A percentile compares a stretch with the other conserved stretches of the same genome.
Evolutionary conservation across 2,888 invertebrate genomes (phyloP).

Genomic region (Macropis europaea): DNA sequence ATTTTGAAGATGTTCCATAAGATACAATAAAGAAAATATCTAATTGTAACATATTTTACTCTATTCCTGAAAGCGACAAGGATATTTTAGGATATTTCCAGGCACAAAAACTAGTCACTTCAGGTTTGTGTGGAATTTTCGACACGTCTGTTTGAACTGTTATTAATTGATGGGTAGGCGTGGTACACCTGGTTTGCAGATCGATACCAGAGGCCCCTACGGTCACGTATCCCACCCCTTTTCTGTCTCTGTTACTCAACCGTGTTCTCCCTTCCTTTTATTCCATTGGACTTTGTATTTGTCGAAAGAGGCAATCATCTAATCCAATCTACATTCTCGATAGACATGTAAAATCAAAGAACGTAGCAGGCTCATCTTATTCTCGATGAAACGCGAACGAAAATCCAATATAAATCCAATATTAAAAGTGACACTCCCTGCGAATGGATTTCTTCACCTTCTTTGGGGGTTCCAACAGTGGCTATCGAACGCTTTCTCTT

Average conservation of each 20-base stretch:
- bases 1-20: too few species aligned
- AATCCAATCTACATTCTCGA: conserved; percentile 1
- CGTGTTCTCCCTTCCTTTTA: not conserved
- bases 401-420: conserved; percentile 72
- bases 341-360: conserved; percentile 19
- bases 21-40: too few species aligned
- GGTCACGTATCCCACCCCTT: conserved; percentile 52
- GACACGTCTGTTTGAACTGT: conserved; percentile 38
- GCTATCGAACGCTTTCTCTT: not conserved
- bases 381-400: conserved; percentile 43
- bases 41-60: too few species aligned
- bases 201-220: conserved; percentile 70
- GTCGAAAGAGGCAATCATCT: conserved; percentile 32
- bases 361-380: conserved; percentile 6
- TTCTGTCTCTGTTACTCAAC: conserved; percentile 17
- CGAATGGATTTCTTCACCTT: conserved; percentile 21
- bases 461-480: not conserved
- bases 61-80: too few species aligned
- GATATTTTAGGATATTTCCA: too few species aligned
- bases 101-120: too few species aligned
- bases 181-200: conserved; percentile 72
- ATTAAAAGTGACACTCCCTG: conserved; percentile 64
- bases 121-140: conserved; percentile 3
- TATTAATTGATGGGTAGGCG: conserved; percentile 65
- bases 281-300: not conserved